These are phyloP conservation scores for Diachasmimorpha longicaudata DNA, from an alignment of 1,140 invertebrate species.

Conservation along the genomic window DNA sequence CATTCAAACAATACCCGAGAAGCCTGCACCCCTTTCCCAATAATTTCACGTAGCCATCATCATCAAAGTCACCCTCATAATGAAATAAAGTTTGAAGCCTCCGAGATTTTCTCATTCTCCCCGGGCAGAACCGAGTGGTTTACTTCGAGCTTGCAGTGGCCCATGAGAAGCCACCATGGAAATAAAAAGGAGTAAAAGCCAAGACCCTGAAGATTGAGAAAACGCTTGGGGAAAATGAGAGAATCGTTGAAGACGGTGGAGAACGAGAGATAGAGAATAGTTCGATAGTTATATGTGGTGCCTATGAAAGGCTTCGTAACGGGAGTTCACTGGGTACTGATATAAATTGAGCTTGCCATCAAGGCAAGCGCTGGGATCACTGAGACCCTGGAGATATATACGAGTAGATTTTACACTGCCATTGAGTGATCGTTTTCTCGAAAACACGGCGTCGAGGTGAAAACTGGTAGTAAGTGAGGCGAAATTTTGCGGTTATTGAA, in stretches of 20 bases:
- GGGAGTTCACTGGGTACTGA: constrained; percentile 26
- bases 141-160: background rate
- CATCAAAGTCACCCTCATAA: background rate
- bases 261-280: background rate
- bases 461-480: background rate
- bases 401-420: constrained; percentile 44
- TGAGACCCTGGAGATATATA: constrained; percentile 44
- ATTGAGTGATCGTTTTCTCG: constrained; percentile 40
- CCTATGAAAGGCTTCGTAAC: background rate
- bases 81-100: background rate
- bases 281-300: background rate
- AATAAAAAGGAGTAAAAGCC: background rate
- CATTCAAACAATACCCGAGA: no score
- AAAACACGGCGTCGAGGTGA: background rate
- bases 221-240: background rate
- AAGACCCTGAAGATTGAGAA: background rate
- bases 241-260: background rate
- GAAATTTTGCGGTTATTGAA: background rate
- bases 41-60: background rate
- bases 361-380: constrained; percentile 52
- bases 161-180: background rate
- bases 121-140: background rate
- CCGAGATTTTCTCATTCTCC: background rate
- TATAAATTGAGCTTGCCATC: constrained; percentile 60
- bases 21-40: no score